These are phyloP conservation scores for Opisthograptis luteolata DNA, from an alignment of 2,888 invertebrate species.

Conservation along the genomic window DNA sequence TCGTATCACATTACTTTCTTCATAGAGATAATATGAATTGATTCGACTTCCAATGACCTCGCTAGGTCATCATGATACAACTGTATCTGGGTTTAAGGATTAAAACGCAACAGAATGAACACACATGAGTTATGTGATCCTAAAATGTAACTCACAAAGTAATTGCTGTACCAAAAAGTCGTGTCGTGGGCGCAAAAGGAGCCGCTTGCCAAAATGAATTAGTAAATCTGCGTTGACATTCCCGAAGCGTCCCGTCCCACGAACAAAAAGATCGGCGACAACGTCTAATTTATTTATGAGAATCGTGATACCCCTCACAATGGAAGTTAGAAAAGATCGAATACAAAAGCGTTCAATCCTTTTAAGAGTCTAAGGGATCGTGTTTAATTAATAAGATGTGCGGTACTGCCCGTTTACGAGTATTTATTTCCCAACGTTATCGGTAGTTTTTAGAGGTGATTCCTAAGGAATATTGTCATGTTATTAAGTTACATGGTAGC, in stretches of 20 bases:
- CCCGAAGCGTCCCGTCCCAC: conserved; percentile 59
- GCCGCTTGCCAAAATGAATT: conserved; percentile 73
- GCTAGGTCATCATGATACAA: neutral
- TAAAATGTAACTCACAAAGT: no score
- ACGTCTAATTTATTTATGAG: conserved; percentile 80
- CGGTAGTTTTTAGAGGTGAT: neutral
- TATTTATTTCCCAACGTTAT: neutral
- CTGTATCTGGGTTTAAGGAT: no score
- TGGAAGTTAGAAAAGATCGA: conserved; percentile 57
- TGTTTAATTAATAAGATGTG: conserved; percentile 46
- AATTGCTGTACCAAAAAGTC: conserved; percentile 30
- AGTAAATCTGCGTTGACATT: conserved; percentile 79
- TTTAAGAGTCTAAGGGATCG: conserved; percentile 43
- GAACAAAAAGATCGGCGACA: conserved; percentile 68
- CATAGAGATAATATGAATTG: no score
- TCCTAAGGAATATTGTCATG: no score
- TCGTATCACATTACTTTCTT: neutral
- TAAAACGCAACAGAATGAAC: no score
- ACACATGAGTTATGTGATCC: no score
- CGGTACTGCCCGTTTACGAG: neutral
- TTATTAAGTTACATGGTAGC: no score
- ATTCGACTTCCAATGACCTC: neutral
- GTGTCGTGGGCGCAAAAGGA: conserved; percentile 49
- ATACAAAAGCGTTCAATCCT: conserved; percentile 54
- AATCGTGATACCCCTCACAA: conserved; percentile 61